A percentile compares a stretch with the other conserved stretches of the same genome.
These are phyloP conservation scores for Ianthella basta DNA, from an alignment of 37 sponge, comb jelly and placozoan species.

Conservation along the genomic window DNA sequence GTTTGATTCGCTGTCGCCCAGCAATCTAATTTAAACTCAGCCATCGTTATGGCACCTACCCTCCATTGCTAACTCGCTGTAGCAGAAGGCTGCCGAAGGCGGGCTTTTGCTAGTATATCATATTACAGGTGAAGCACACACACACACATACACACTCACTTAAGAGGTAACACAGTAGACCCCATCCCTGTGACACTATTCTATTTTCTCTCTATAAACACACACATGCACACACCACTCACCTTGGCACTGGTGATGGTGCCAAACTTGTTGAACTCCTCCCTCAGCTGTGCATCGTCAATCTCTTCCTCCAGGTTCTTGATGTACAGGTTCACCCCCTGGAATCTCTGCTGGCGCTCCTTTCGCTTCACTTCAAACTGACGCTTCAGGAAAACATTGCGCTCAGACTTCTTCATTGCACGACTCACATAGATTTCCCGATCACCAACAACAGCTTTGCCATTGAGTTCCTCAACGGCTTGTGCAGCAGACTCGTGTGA, in stretches of 20 bases:
- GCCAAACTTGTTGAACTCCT: conserved; percentile 92
- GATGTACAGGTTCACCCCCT: conserved; percentile 97
- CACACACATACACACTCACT: too few relatives aligned
- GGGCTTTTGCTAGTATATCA: too few relatives aligned
- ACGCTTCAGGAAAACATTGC: conserved; percentile 81
- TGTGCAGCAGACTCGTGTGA: conserved; percentile 77
- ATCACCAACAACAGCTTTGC: conserved; percentile 38
- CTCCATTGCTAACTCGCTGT: too few relatives aligned
- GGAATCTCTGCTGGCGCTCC: conserved; percentile 75
- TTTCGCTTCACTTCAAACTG: conserved; percentile 63
- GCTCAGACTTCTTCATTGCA: conserved; percentile 95
- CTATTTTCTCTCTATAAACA: too few relatives aligned
- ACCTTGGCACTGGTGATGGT: conserved; percentile 98
- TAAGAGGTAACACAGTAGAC: too few relatives aligned
- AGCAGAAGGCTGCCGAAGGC: too few relatives aligned
- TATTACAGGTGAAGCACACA: too few relatives aligned
- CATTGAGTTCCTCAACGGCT: conserved; percentile 85
- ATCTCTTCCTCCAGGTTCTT: conserved; percentile 98
- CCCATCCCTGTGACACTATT: too few relatives aligned
- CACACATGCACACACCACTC: too few relatives aligned
- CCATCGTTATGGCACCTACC: too few relatives aligned
- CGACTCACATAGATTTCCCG: conserved; percentile 78
- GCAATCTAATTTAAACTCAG: too few relatives aligned
- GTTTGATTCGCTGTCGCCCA: too few relatives aligned
- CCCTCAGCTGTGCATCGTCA: conserved; percentile 84